These are phyloP conservation scores for Parazoanthus swiftii DNA, from an alignment of 92 coral and sea anemone species.

Conservation along the genomic window DNA sequence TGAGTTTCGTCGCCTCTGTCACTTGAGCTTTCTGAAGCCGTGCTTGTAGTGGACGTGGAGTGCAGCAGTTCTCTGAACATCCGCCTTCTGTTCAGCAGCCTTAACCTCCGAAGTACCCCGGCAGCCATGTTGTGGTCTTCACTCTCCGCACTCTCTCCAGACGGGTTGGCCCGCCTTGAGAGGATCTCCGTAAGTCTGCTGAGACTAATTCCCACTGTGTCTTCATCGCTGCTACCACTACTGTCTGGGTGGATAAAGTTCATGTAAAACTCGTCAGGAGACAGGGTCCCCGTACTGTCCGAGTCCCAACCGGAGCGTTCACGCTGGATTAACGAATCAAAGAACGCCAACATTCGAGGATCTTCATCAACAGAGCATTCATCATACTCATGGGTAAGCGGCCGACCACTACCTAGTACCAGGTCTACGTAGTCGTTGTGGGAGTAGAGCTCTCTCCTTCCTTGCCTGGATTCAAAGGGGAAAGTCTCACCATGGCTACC, in stretches of 20 bases:
- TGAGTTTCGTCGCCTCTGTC: constrained; percentile 14
- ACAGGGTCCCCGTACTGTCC: constrained; percentile 66
- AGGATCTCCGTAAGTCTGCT: constrained; percentile 47
- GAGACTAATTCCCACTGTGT: constrained; percentile 55
- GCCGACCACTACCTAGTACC: constrained; percentile 75
- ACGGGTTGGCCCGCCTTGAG: constrained; percentile 23
- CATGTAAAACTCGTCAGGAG: constrained; percentile 73
- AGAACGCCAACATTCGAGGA: constrained; percentile 93
- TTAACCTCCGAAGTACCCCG: constrained; percentile 49
- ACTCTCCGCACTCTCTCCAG: constrained; percentile 18
- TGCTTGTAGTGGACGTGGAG: constrained; percentile 12
- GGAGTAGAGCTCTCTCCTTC: constrained; percentile 65
- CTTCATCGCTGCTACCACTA: constrained; percentile 72
- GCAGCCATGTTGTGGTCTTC: constrained; percentile 1
- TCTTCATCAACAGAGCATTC: constrained; percentile 86
- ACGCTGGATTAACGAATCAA: constrained; percentile 84
- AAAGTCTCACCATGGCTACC: constrained; percentile 51
- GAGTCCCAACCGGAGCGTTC: constrained; percentile 68
- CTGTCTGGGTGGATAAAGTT: constrained; percentile 60
- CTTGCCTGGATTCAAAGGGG: constrained; percentile 23
- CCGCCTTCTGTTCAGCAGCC: constrained; percentile 47
- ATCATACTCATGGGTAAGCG: constrained; percentile 82
- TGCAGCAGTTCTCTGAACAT: constrained; percentile 51
- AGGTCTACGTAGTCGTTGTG: constrained; percentile 84
- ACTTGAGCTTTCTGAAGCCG: constrained; percentile 32